A percentile compares a stretch with the other conserved stretches of the same genome.
phyloP scores from a whole-genome alignment of 2,797 vertebrate genomes.

The Acrocephalus scirpaceus region DNA sequence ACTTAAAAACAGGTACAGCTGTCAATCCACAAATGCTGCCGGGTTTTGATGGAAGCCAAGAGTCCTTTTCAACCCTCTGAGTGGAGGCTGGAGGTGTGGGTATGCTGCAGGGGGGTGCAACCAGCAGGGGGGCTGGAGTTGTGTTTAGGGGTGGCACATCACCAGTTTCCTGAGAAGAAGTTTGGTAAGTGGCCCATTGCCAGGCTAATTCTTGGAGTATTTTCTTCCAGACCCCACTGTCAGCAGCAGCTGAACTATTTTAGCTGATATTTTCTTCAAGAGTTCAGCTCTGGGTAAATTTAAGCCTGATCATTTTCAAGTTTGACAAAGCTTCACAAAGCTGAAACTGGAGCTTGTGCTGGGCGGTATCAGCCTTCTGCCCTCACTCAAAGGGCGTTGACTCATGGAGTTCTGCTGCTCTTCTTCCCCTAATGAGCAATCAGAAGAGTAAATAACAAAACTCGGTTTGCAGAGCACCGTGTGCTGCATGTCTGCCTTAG shows the following conservation, averaged over 20 bases:
- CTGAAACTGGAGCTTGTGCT: background rate
- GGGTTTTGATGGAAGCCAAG: fast-evolving
- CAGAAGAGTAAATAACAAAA: background rate
- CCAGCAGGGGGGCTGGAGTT: background rate
- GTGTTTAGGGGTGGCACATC: background rate
- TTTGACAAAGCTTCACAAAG: background rate
- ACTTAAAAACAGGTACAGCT: background rate
- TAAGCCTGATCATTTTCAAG: background rate
- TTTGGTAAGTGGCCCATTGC: background rate
- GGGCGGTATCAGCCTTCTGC: background rate
- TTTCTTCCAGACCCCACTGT: background rate
- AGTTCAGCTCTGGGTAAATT: background rate
- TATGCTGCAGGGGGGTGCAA: fast-evolving
- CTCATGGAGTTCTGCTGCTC: background rate
- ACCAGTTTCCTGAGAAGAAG: background rate
- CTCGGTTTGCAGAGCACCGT: fast-evolving
- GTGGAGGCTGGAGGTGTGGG: background rate
- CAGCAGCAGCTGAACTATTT: background rate
- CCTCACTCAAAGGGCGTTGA: background rate
- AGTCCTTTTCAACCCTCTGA: background rate
- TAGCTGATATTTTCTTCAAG: background rate
- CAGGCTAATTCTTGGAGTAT: background rate
- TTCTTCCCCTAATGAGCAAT: background rate
- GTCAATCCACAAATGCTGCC: fast-evolving
- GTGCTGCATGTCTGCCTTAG: background rate